These are phyloP conservation scores for Pangasius krempfi DNA, from an alignment of 2,797 vertebrate species.

Conservation along the genomic window DNA sequence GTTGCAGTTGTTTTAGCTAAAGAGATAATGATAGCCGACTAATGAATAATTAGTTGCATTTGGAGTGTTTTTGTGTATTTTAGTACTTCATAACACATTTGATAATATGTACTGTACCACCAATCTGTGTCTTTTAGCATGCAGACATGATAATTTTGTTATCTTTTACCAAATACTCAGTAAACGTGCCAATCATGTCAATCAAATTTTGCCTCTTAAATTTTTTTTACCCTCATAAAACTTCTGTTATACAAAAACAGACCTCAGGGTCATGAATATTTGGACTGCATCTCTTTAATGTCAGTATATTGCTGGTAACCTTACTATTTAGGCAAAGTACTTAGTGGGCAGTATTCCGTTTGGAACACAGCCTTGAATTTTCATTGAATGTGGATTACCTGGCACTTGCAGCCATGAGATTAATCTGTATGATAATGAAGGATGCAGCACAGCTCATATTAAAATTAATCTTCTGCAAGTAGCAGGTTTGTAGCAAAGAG, in stretches of 20 bases:
- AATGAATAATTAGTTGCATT: not conserved
- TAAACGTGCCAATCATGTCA: not conserved
- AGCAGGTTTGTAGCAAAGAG: not conserved
- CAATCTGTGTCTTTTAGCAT: not conserved
- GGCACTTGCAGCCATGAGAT: not conserved
- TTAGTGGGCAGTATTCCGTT: not conserved
- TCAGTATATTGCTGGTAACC: not conserved
- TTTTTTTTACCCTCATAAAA: no score
- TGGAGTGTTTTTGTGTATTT: constrained; percentile 1
- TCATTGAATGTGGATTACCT: not conserved
- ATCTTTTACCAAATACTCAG: not conserved
- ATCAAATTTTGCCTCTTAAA: not conserved
- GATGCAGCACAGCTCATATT: not conserved
- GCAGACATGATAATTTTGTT: not conserved
- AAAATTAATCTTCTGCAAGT: not conserved
- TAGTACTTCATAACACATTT: not conserved
- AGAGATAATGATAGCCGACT: not conserved
- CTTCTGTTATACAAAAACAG: not conserved
- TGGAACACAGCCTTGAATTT: not conserved
- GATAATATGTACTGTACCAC: not conserved
- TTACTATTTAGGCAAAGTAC: not conserved
- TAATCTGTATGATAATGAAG: not conserved
- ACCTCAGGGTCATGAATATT: not conserved
- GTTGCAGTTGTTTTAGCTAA: not conserved
- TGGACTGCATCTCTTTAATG: not conserved